phyloP scores from a whole-genome alignment of 2,797 vertebrate species.

The Lacerta viridis region DNA sequence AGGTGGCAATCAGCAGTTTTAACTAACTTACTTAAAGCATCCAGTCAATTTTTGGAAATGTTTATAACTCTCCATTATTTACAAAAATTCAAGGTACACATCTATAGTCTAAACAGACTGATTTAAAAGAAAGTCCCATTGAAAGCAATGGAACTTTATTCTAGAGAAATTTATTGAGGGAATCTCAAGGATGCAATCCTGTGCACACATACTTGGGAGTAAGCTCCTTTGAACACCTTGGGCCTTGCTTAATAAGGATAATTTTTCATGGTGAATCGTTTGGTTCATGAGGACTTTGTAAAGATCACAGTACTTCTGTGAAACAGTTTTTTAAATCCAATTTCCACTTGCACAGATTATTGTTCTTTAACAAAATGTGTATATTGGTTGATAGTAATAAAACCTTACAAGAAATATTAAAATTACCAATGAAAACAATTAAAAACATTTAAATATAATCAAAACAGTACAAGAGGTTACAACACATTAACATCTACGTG shows the following conservation, averaged over 20 bases:
- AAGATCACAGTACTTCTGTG: too few relatives aligned
- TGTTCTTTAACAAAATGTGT: too few relatives aligned
- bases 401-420: too few relatives aligned
- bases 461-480: too few relatives aligned
- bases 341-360: not conserved
- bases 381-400: too few relatives aligned
- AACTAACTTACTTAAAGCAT: not conserved
- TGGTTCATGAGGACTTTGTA: not conserved
- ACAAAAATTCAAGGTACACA: not conserved
- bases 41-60: not conserved
- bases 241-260: too few relatives aligned
- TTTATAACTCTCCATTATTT: not conserved
- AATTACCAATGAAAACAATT: too few relatives aligned
- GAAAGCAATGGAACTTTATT: not conserved
- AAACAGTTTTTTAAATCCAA: not conserved
- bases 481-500: too few relatives aligned
- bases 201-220: not conserved
- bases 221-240: not conserved
- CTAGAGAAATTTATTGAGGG: not conserved
- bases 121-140: not conserved
- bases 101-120: not conserved
- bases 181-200: not conserved
- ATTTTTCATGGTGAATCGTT: not conserved
- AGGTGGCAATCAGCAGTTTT: not conserved
- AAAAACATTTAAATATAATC: too few relatives aligned